Base-by-base conservation (phyloP, 2,888 invertebrate species). In the Epirrhoe alternata region DNA sequence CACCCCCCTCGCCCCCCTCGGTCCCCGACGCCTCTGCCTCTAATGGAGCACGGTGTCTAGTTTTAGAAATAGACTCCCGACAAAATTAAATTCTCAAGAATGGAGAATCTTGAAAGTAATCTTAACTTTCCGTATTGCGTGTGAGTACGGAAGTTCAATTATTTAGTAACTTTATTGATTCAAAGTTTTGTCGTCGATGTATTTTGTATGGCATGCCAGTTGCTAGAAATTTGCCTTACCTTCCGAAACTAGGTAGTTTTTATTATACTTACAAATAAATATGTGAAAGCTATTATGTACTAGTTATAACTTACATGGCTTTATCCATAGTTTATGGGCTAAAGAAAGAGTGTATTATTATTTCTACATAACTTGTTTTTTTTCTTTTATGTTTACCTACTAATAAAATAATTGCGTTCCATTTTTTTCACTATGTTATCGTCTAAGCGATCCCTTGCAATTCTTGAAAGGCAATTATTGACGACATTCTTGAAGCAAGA, bases 21-120 rank as follows among this genome's bases (percentile, higher is more conserved):
- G 69, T 68, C 66, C 65, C 76, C 77, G 74, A 80, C 81, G 78
- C 78, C 76, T 64, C 75, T 77, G 77, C 76, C 80, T 84, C 79
- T 86, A 86, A 85, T 86, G 82, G 84, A 85, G 82, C 78, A 77
- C 79, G 81, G 84, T 81, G 81, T 79, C 81, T 82, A 81, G 79
- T 78, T 84, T 88, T 87, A 88, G 87, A 87, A 86, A 88, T 87
- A 87, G 83, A 83, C 82, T 85, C 79, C 79, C 68, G 67, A 70
- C 72, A 70, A 72, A 72, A 74, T 74, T 68, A 72, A 72, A 74
- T 74, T 74, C 74, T 71, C 64, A 68, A 72, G 72, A 69, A 66
- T 70, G 61, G 66, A 65, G 73, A 70, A 67, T 68, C 68, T 69
- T 69, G 69, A 65, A 61, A 71, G 68, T 71, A 69, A 72, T 65